phyloP scores from a whole-genome alignment of 2,113 vertebrate genomes.

The Emydura subglobosa region DNA sequence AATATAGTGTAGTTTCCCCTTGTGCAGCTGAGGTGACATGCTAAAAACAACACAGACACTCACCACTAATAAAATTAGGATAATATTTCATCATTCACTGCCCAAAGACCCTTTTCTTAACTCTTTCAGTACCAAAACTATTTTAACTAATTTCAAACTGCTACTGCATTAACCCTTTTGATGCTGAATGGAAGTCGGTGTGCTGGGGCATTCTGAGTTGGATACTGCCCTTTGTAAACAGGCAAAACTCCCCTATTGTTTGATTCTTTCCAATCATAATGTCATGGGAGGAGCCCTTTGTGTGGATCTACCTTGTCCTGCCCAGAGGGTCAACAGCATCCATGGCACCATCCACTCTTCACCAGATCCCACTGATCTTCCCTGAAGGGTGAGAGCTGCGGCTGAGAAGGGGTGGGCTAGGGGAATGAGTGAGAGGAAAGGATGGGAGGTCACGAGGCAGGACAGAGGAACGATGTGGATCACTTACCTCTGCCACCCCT shows the following conservation, averaged over 20 bases:
- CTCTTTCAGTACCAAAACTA: constrained; percentile 33
- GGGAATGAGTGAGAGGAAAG: not conserved
- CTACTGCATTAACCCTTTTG: constrained; percentile 36
- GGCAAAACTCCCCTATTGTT: not conserved
- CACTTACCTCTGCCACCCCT: constrained; percentile 55
- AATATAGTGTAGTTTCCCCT: constrained; percentile 82
- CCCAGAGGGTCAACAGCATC: not conserved
- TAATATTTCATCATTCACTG: constrained; percentile 70
- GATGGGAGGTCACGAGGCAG: not conserved
- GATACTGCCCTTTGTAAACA: not conserved
- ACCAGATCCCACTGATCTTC: not conserved
- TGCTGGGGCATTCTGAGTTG: rapidly evolving
- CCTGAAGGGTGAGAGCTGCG: not conserved
- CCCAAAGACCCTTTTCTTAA: constrained; percentile 62
- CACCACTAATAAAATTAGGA: constrained; percentile 70
- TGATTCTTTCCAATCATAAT: not conserved
- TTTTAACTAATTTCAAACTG: constrained; percentile 44
- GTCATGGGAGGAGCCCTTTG: not conserved
- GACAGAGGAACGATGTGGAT: not conserved
- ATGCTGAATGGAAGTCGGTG: not conserved
- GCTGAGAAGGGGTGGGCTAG: not conserved
- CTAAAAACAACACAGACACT: constrained; percentile 71
- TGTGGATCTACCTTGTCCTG: not conserved
- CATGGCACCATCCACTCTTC: not conserved
- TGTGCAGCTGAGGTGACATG: constrained; percentile 67